These are phyloP conservation scores for Cabera pusaria DNA, from an alignment of 2,888 invertebrate species.

Conservation along the genomic window DNA sequence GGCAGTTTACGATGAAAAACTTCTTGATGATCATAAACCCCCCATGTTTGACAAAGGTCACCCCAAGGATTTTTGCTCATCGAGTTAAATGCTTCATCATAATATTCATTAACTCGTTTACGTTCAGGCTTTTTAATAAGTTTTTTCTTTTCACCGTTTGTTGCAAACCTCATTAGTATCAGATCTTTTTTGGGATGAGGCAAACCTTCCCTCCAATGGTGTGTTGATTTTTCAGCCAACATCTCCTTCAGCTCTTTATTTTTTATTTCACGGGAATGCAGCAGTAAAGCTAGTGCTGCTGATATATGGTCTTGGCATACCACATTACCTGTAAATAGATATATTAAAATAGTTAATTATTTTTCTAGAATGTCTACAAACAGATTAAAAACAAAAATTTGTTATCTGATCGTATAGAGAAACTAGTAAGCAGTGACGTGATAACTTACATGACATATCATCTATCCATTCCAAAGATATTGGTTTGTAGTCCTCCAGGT, in stretches of 20 bases:
- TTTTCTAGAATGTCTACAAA: too few relatives aligned
- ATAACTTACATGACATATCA: constrained; percentile 87
- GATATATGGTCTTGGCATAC: constrained; percentile 85
- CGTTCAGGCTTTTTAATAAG: constrained; percentile 70
- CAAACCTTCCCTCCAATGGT: constrained; percentile 89
- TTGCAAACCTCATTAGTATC: constrained; percentile 89
- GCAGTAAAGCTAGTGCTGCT: constrained; percentile 83
- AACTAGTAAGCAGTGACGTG: too few relatives aligned
- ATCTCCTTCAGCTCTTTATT: constrained; percentile 62
- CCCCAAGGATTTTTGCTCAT: constrained; percentile 88
- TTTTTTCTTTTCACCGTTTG: constrained; percentile 88
- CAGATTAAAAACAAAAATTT: too few relatives aligned
- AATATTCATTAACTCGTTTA: constrained; percentile 43
- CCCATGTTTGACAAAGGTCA: constrained; percentile 87
- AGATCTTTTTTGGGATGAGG: constrained; percentile 86
- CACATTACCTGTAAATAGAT: constrained; percentile 82
- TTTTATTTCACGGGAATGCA: constrained; percentile 79
- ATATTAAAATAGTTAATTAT: not conserved
- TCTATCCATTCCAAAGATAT: constrained; percentile 91
- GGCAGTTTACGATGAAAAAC: constrained; percentile 64
- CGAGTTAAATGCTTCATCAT: constrained; percentile 52
- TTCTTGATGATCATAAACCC: constrained; percentile 85
- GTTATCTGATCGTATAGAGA: too few relatives aligned
- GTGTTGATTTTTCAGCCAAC: constrained; percentile 81
- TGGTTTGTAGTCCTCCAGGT: constrained; percentile 90